phyloP scores from a whole-genome alignment of 1,140 invertebrate species.

The Ylistrum balloti region DNA sequence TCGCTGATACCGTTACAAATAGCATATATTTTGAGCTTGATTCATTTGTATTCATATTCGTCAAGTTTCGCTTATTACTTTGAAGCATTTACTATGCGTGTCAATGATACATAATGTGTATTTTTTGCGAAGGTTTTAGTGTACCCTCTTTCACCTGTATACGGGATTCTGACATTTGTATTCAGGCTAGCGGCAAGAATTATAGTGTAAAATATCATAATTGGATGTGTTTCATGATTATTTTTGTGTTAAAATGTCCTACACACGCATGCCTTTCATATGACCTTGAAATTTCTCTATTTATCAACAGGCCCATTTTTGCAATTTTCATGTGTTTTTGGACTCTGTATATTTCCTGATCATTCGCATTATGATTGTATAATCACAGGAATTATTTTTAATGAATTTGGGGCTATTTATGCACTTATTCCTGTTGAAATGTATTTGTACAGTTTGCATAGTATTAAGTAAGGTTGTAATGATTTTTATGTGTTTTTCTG shows the following conservation, averaged over 20 bases:
- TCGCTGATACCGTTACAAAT: not conserved
- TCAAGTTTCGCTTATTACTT: not conserved
- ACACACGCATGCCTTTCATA: slow-evolving; percentile 53
- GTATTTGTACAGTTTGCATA: not conserved
- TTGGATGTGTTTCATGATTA: slow-evolving; percentile 77
- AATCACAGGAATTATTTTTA: not conserved
- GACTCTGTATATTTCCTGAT: slow-evolving; percentile 49
- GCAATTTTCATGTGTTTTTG: slow-evolving; percentile 84
- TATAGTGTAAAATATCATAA: slow-evolving; percentile 59
- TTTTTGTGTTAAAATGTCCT: slow-evolving; percentile 60
- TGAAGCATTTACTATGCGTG: not conserved
- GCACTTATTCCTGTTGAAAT: not conserved
- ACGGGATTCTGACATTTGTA: slow-evolving; percentile 43
- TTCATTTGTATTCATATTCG: not conserved
- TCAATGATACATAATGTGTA: not conserved
- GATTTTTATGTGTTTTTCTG: not conserved
- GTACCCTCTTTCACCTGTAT: not conserved
- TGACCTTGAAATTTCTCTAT: slow-evolving; percentile 65
- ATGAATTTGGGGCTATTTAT: not conserved
- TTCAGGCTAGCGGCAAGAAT: not conserved
- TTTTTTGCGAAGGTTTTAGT: not conserved
- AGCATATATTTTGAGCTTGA: not conserved
- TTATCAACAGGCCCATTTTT: slow-evolving; percentile 73
- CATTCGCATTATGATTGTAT: not conserved
- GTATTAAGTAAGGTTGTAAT: not conserved